Evolutionary conservation across 2,797 vertebrate species (phyloP).

Genomic region (Chromis chromis): DNA sequence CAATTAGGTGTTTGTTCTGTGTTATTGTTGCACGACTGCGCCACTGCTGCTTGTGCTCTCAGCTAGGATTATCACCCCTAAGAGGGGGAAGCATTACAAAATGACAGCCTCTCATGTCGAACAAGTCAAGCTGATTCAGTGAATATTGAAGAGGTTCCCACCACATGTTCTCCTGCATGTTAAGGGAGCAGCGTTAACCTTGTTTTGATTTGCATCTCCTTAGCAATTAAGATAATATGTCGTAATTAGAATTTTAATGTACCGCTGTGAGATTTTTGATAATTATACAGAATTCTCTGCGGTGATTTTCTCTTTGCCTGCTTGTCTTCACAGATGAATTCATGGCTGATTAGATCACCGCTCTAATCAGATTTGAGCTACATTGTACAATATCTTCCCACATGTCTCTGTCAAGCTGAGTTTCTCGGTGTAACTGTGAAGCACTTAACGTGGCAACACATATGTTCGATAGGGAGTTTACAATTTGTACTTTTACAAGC

Average conservation of each 20-base stretch:
- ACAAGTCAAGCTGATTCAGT: conserved; percentile 83
- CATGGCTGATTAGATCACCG: conserved; percentile 83
- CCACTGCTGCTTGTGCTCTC: conserved; percentile 67
- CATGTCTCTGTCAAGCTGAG: conserved; percentile 75
- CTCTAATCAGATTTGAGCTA: conserved; percentile 83
- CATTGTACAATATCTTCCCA: conserved; percentile 73
- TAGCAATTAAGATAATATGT: conserved; percentile 87
- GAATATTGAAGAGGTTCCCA: conserved; percentile 81
- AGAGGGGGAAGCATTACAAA: conserved; percentile 76
- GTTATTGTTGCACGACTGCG: conserved; percentile 73
- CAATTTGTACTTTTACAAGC: conserved; percentile 41
- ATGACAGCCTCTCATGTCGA: conserved; percentile 81
- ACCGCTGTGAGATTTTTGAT: conserved; percentile 85
- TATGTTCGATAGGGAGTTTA: conserved; percentile 46
- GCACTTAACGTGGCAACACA: conserved; percentile 56
- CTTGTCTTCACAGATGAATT: conserved; percentile 83
- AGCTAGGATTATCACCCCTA: conserved; percentile 78
- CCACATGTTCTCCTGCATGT: conserved; percentile 77
- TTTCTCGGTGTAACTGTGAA: conserved; percentile 62
- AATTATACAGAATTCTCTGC: conserved; percentile 83
- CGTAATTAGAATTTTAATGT: conserved; percentile 87
- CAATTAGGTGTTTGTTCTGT: conserved; percentile 80
- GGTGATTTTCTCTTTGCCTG: conserved; percentile 80
- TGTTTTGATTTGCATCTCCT: conserved; percentile 87
- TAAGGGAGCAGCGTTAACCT: conserved; percentile 83